These are phyloP conservation scores for Plumapathes pennacea DNA, from an alignment of 92 coral and sea anemone species.

Conservation along the genomic window DNA sequence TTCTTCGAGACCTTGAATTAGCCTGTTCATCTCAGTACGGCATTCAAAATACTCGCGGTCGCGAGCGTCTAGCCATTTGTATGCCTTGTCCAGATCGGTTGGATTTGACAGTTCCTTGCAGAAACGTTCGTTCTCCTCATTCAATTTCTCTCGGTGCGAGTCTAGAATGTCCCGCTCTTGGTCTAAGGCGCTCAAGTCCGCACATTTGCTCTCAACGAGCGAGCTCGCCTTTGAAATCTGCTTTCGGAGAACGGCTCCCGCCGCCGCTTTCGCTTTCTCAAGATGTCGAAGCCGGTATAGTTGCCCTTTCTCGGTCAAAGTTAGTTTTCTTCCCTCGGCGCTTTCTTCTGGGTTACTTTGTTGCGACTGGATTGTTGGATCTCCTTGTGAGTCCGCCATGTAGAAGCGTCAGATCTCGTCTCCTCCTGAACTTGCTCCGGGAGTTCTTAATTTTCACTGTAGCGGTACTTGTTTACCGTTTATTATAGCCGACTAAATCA, in stretches of 20 bases:
- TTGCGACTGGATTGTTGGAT: too few relatives aligned
- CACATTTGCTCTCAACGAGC: constrained; percentile 6
- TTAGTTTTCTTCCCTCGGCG: constrained; percentile 1
- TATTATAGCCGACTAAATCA: too few relatives aligned
- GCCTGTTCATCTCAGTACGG: constrained; percentile 22
- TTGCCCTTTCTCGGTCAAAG: constrained; percentile 15
- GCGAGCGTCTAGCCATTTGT: constrained; percentile 31
- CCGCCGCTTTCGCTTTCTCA: constrained; percentile 5
- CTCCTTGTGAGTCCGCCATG: too few relatives aligned
- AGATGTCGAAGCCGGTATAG: constrained; percentile 3
- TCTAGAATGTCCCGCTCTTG: constrained; percentile 38
- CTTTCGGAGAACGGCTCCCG: constrained; percentile 28
- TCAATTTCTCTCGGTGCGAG: constrained; percentile 28
- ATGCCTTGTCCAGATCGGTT: constrained; percentile 24
- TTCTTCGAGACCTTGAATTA: constrained; percentile 1
- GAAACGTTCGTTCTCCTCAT: constrained; percentile 35
- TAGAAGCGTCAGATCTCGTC: too few relatives aligned
- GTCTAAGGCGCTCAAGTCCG: constrained; percentile 18
- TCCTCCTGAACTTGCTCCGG: too few relatives aligned
- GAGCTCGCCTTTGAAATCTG: constrained; percentile 18
- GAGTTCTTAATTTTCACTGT: too few relatives aligned
- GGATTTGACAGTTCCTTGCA: constrained; percentile 6
- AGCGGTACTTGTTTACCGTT: too few relatives aligned
- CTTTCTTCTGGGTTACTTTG: too few relatives aligned
- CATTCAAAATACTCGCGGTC: constrained; percentile 52